These are phyloP conservation scores for Dendrocopos noguchii DNA, from an alignment of 2,113 vertebrate species.

Conservation along the genomic window DNA sequence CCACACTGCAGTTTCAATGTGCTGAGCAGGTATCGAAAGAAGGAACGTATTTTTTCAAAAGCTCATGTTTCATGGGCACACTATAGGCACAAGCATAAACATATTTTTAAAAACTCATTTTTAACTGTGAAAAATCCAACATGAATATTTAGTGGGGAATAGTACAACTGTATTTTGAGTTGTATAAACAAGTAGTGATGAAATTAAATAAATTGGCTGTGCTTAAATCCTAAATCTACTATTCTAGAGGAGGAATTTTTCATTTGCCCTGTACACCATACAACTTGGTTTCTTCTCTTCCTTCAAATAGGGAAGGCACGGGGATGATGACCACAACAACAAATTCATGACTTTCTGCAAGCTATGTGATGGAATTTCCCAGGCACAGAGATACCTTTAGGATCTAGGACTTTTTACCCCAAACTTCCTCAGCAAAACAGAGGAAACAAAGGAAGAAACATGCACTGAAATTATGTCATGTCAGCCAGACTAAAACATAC, in stretches of 20 bases:
- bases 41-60: background rate
- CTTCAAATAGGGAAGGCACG: background rate
- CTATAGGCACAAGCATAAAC: background rate
- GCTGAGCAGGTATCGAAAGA: background rate
- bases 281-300: background rate
- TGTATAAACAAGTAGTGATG: background rate
- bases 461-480: background rate
- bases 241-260: background rate
- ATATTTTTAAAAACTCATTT: background rate
- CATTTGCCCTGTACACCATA: background rate
- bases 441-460: background rate
- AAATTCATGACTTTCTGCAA: background rate
- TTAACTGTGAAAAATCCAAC: background rate
- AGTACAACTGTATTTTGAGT: background rate
- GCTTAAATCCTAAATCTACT: background rate
- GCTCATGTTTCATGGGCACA: background rate
- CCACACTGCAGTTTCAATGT: background rate
- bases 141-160: background rate
- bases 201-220: background rate
- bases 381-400: background rate
- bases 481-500: background rate
- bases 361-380: background rate
- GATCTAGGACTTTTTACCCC: background rate
- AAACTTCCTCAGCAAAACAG: background rate
- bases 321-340: fast-evolving